Percentiles rank a stretch among this genome's conserved stretches.
These are phyloP conservation scores for Crossocerus cetratus DNA, from an alignment of 2,888 invertebrate species.

Conservation along the genomic window DNA sequence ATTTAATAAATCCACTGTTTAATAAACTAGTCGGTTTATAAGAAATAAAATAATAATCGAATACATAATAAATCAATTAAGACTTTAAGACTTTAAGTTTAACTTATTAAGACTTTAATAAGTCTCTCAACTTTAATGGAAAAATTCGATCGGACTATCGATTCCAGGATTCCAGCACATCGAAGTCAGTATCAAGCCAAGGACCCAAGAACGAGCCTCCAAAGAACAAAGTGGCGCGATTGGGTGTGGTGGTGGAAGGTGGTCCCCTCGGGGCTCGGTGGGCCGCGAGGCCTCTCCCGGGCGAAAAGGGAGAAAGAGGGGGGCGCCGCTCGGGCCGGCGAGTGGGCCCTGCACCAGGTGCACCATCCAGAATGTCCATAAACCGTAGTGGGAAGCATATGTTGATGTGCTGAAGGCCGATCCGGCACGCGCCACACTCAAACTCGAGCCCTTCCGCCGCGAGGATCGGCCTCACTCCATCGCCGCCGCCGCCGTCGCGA, in stretches of 20 bases:
- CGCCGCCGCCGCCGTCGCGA: background rate
- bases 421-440: slow-evolving; percentile 75
- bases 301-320: slow-evolving; percentile 46
- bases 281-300: background rate
- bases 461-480: slow-evolving; percentile 53
- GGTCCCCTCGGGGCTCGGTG: slow-evolving; percentile 18
- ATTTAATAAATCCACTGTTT: too few species aligned
- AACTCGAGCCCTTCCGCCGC: slow-evolving; percentile 68
- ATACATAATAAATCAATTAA: too few species aligned
- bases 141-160: too few species aligned
- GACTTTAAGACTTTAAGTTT: too few species aligned
- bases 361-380: slow-evolving; percentile 68
- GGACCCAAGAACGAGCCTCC: background rate
- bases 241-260: slow-evolving; percentile 15
- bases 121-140: too few species aligned
- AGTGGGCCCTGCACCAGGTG: slow-evolving; percentile 55
- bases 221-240: slow-evolving; percentile 8
- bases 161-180: too few species aligned
- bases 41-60: too few species aligned
- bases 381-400: slow-evolving; percentile 74
- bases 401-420: slow-evolving; percentile 71
- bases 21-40: too few species aligned
- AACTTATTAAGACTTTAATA: too few species aligned
- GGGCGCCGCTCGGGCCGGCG: slow-evolving; percentile 46
- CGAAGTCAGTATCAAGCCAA: slow-evolving; percentile 1